Evolutionary conservation across 2,888 invertebrate genomes (phyloP).

Genomic region (Onchidella celtica): DNA sequence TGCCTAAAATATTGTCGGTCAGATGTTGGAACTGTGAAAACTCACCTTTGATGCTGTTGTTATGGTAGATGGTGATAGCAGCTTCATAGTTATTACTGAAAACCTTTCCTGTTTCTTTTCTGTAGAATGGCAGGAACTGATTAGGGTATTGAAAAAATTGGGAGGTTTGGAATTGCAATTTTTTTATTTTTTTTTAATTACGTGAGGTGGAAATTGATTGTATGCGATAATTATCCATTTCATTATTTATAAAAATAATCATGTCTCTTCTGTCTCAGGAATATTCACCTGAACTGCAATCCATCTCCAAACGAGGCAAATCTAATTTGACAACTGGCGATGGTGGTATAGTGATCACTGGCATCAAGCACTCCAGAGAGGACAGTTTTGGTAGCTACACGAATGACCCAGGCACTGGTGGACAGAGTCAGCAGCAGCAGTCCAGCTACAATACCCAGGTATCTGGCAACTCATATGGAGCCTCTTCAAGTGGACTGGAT

Average conservation of each 20-base stretch:
- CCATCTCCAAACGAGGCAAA: slow-evolving; percentile 75
- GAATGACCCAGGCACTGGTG: slow-evolving; percentile 84
- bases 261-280: slow-evolving; percentile 69
- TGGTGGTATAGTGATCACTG: slow-evolving; percentile 79
- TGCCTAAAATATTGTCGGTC: no score
- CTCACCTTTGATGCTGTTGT: no score
- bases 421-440: slow-evolving; percentile 22
- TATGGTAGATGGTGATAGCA: no score
- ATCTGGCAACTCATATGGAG: slow-evolving; percentile 29
- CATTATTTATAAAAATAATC: neutral
- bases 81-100: no score
- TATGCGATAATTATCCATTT: neutral
- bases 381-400: slow-evolving; percentile 58
- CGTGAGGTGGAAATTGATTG: no score
- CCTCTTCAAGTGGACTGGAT: slow-evolving; percentile 19
- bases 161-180: no score
- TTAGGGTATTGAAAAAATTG: no score
- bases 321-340: slow-evolving; percentile 64
- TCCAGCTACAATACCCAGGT: slow-evolving; percentile 13
- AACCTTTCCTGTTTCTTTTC: neutral
- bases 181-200: no score
- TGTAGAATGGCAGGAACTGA: no score
- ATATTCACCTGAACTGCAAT: slow-evolving; percentile 80
- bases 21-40: no score
- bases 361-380: slow-evolving; percentile 71